Base-by-base conservation (phyloP, 2,113 vertebrate genomes). In the Melanerpes aurifrons region DNA sequence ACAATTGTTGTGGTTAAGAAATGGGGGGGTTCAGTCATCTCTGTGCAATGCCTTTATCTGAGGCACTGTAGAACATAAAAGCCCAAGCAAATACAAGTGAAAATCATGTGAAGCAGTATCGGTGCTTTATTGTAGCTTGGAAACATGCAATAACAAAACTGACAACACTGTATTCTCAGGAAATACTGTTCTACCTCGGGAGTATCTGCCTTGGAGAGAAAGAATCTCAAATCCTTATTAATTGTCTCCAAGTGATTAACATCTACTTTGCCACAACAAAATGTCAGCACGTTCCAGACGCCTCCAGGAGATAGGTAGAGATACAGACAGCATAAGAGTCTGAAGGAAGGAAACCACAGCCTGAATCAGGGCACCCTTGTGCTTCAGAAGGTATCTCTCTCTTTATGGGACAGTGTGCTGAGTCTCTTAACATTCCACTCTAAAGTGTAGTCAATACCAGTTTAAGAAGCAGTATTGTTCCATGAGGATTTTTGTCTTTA, bases 111-210 rank as follows among this genome's bases (percentile, higher is more conserved):
- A 79, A 87, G 81, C 74, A 75, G 13, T 58, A 72, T n/a, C 32
- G 18, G 63, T 40, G 26, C 67, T 96, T 96, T 92, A 92, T 96
- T 97, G 64, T 82, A 87, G 53, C 89, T 88, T 75, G 57, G 77
- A 94, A 96, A 73, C 58, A 29, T 84, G 54, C 63, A 47, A 45
- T 57, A 66, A 82, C 87, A 84, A 74, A 95, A 77, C 48, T 76
- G 64, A 37, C 1, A 67, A 6, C 7, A 2, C 10, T 62, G 11
- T 63, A 13, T 86, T 57, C 28, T 74, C 54, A 15, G n/a, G 32
- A 78, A 75, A 71, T 4, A 1, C 17, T 53, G 43, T 0, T 31
- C 5, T 79, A n/a, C 69, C 35, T 70, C 59, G 66, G 61, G 86
- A 82, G 16, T 62, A 17, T 2, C 48, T 88, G 12, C 26, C 32